Conservation (phyloP, 2,888 invertebrate genomes). For the Stenodema calcarata region DNA sequence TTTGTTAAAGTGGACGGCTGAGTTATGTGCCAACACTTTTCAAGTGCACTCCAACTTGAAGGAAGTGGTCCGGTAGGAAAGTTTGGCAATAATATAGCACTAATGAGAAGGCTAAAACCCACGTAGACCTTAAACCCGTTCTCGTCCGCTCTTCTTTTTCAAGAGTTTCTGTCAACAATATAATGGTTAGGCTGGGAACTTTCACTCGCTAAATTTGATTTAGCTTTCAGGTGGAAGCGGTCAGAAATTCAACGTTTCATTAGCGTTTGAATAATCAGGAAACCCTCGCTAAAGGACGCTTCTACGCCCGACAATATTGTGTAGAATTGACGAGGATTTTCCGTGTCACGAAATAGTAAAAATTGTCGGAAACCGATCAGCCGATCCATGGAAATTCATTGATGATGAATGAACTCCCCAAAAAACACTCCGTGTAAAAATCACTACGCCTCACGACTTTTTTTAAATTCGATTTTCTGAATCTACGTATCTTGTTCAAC, state of each 20-base stretch:
- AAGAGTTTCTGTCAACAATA: slow-evolving; percentile 2
- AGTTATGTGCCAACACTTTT: slow-evolving; percentile 27
- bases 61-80: slow-evolving; percentile 28
- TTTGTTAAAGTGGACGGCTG: slow-evolving; percentile 13
- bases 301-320: neutral
- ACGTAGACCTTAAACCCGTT: neutral
- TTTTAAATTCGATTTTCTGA: no score
- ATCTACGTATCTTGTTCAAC: no score
- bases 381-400: no score
- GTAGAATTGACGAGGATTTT: neutral
- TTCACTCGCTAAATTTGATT: neutral
- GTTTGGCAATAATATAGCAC: slow-evolving; percentile 28
- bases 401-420: no score
- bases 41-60: slow-evolving; percentile 30
- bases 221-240: neutral
- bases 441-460: no score
- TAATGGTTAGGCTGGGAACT: neutral
- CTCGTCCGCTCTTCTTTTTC: neutral
- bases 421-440: no score
- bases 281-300: neutral
- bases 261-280: neutral
- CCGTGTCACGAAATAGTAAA: neutral
- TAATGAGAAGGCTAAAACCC: slow-evolving; percentile 10
- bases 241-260: neutral
- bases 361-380: no score